Conservation (phyloP, 2,113 vertebrate species). For the Lophura nycthemera region DNA sequence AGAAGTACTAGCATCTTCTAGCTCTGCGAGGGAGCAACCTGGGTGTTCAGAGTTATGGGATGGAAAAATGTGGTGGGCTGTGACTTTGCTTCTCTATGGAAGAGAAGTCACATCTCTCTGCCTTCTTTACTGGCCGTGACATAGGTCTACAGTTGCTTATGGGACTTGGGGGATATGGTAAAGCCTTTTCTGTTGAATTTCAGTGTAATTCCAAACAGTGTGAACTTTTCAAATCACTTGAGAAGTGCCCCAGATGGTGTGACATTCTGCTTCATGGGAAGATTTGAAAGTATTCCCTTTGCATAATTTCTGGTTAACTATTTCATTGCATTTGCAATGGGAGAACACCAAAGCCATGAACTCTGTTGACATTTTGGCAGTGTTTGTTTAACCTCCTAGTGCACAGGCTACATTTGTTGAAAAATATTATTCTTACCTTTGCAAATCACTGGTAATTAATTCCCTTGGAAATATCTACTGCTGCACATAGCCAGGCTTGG, state of each 20-base stretch:
- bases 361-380: slow-evolving; percentile 67
- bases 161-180: slow-evolving; percentile 71
- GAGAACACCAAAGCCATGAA: slow-evolving; percentile 39
- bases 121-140: slow-evolving; percentile 61
- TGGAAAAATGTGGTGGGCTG: slow-evolving; percentile 46
- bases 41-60: slow-evolving; percentile 8
- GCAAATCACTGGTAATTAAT: slow-evolving; percentile 75
- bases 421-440: slow-evolving; percentile 76
- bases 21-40: not conserved
- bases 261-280: slow-evolving; percentile 76
- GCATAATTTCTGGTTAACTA: slow-evolving; percentile 70
- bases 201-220: slow-evolving; percentile 74
- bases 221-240: slow-evolving; percentile 72
- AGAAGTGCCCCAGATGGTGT: slow-evolving; percentile 78
- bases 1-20: not conserved
- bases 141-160: slow-evolving; percentile 73
- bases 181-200: slow-evolving; percentile 76
- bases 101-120: slow-evolving; percentile 46
- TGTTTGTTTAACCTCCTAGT: slow-evolving; percentile 72
- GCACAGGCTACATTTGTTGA: slow-evolving; percentile 62
- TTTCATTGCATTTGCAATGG: slow-evolving; percentile 47
- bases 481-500: slow-evolving; percentile 44
- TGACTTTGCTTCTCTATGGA: slow-evolving; percentile 59
- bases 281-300: slow-evolving; percentile 73
- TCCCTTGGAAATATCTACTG: slow-evolving; percentile 66